These are phyloP conservation scores for Eumerus sabulonum DNA, from an alignment of 2,888 invertebrate species.

Conservation along the genomic window DNA sequence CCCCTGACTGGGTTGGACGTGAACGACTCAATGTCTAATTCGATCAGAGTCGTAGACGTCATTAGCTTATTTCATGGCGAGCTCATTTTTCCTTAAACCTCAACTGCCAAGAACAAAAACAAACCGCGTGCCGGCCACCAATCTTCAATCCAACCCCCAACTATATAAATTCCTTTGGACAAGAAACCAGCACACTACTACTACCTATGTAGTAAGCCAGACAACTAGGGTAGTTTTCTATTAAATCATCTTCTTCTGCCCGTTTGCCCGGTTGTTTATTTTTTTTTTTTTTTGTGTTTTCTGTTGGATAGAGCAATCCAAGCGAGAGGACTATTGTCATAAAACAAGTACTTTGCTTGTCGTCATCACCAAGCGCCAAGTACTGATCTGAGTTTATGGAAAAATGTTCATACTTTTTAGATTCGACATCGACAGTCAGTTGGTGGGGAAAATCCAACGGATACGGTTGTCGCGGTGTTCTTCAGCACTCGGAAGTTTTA, in stretches of 20 bases:
- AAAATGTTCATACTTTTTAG: constrained; percentile 35
- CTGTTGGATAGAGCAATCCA: too few species aligned
- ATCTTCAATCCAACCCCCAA: neutral
- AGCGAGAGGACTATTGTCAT: constrained; percentile 26
- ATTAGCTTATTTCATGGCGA: constrained; percentile 30
- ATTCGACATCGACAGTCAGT: constrained; percentile 41
- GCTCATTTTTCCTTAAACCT: constrained; percentile 8
- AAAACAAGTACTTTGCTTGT: constrained; percentile 39
- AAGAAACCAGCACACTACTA: too few species aligned
- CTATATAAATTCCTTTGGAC: too few species aligned
- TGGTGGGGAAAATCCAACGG: constrained; percentile 46
- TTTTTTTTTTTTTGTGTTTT: too few species aligned
- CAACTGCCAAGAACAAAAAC: neutral
- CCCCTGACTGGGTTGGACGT: constrained; percentile 33
- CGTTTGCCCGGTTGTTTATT: neutral
- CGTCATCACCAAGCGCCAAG: neutral
- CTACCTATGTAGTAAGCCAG: neutral
- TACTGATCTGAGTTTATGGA: constrained; percentile 31
- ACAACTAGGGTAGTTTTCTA: constrained; percentile 26
- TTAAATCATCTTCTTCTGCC: constrained; percentile 35
- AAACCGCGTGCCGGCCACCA: too few species aligned
- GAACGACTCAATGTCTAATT: constrained; percentile 55
- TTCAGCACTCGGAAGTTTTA: neutral
- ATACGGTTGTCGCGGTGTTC: constrained; percentile 36
- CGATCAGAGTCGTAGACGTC: constrained; percentile 28